Conservation (phyloP, 1,140 invertebrate genomes). For the Drosophila cardini region DNA sequence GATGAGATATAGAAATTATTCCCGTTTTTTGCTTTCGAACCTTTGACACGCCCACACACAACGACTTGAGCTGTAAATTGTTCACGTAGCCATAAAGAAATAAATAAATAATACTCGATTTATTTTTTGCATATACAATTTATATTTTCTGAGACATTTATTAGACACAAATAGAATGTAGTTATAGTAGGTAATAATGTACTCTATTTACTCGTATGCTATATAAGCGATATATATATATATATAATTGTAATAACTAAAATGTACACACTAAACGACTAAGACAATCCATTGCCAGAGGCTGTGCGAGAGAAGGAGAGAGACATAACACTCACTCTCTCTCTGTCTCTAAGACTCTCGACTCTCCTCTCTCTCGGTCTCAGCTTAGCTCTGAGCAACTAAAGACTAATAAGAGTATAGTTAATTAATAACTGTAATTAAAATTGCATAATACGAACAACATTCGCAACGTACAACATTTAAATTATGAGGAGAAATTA, state of each 20-base stretch:
- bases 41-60: slow-evolving; percentile 52
- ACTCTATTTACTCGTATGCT: slow-evolving; percentile 66
- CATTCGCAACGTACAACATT: slow-evolving; percentile 68
- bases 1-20: slow-evolving; percentile 19
- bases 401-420: slow-evolving; percentile 70
- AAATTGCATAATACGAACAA: slow-evolving; percentile 56
- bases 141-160: slow-evolving; percentile 79
- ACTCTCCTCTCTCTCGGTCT: background rate
- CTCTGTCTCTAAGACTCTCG: background rate
- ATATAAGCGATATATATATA: slow-evolving; percentile 65
- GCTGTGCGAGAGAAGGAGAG: slow-evolving; percentile 2
- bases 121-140: slow-evolving; percentile 72
- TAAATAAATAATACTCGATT: slow-evolving; percentile 34
- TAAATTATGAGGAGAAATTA: slow-evolving; percentile 81
- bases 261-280: slow-evolving; percentile 81
- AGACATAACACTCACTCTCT: slow-evolving; percentile 4
- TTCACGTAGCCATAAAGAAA: background rate
- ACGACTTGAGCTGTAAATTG: background rate
- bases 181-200: slow-evolving; percentile 53
- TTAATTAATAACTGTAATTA: slow-evolving; percentile 49
- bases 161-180: slow-evolving; percentile 81
- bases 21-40: slow-evolving; percentile 11
- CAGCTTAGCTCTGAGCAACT: slow-evolving; percentile 59
- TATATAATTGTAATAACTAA: slow-evolving; percentile 72
- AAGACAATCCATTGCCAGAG: slow-evolving; percentile 74